A percentile compares a stretch with the other conserved stretches of the same genome.
These are phyloP conservation scores for Gavia stellata DNA, from an alignment of 2,113 vertebrate species.

Conservation along the genomic window DNA sequence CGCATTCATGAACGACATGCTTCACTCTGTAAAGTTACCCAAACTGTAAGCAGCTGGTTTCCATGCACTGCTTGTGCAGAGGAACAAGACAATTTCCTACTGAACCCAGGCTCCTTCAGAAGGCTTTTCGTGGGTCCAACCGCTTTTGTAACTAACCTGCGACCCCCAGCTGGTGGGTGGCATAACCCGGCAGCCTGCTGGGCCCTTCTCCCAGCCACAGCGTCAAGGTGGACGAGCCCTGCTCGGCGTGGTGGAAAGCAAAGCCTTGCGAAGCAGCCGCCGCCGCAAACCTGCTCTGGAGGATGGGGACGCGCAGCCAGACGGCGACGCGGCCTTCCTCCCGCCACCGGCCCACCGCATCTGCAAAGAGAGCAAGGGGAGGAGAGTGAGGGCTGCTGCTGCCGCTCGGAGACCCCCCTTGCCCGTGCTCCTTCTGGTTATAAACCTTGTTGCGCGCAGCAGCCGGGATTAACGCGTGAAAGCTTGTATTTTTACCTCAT, in stretches of 20 bases:
- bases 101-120: not conserved
- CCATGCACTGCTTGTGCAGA: accelerated
- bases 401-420: accelerated
- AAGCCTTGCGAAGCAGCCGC: constrained; percentile 83
- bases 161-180: constrained; percentile 91
- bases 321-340: constrained; percentile 76
- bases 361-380: constrained; percentile 48
- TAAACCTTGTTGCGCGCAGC: accelerated
- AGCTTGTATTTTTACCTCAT: not conserved
- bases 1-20: accelerated
- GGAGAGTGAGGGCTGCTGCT: not conserved
- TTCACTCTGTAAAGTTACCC: not conserved
- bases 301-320: constrained; percentile 87
- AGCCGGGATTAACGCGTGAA: accelerated
- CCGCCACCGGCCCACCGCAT: constrained; percentile 77
- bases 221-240: constrained; percentile 69
- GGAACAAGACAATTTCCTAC: not conserved
- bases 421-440: not conserved
- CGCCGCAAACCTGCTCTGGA: constrained; percentile 74
- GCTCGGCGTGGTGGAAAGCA: constrained; percentile 84
- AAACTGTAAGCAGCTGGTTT: not conserved
- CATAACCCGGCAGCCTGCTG: constrained; percentile 81
- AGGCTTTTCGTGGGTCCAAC: accelerated
- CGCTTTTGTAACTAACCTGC: constrained; percentile 74
- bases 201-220: constrained; percentile 84